Evolutionary conservation across 2,888 invertebrate species (phyloP), one percentile per base, ranked within the genome.

Genomic region (Petrolisthes cinctipes): DNA sequence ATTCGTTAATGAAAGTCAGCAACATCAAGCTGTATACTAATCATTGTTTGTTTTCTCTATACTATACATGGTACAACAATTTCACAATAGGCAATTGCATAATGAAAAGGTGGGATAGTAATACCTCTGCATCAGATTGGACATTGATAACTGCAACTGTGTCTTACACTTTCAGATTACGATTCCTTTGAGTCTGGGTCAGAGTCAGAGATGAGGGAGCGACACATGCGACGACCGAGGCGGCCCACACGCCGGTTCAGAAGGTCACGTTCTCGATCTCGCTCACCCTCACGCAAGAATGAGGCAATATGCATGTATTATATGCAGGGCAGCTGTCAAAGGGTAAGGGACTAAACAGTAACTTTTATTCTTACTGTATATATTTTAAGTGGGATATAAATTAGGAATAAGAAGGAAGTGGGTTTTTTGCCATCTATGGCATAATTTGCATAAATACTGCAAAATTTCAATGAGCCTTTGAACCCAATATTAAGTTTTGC

Each of bases 251-350:
- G 87, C 51, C 83, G 89, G 20, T 79, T 73, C 73, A 75, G 82
- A 9, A 81, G 89, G 54, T 87, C 86, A 7, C 66, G 89, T 5
- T 87, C 86, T 1, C 79, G 89, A 9, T 89, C 91, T 9, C 85
- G 89, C 14, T 89, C 90, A 53, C 90, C 90, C 11, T 90, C 91
- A 7, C 86, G 90, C 11, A 90, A 90, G 73, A 89, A 86, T 84
- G 90, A 89, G 57, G 95, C 95, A 23, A 95, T 97, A 90, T 97
- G 97, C 92, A 94, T 96, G 91, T 97, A 96, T 93, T 97, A 95
- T 92, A 95, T 97, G 94, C 97, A 97, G 93, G 97, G 97, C 86
- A 97, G 97, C 93, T 97, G 97, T 93, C 92, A 92, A 56, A 93
- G 93, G 92, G 93, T 93, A 91, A 88, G 84, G 0, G 6, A 61